Conservation (phyloP, 2,797 vertebrate genomes). For the Poeciliopsis infans region DNA sequence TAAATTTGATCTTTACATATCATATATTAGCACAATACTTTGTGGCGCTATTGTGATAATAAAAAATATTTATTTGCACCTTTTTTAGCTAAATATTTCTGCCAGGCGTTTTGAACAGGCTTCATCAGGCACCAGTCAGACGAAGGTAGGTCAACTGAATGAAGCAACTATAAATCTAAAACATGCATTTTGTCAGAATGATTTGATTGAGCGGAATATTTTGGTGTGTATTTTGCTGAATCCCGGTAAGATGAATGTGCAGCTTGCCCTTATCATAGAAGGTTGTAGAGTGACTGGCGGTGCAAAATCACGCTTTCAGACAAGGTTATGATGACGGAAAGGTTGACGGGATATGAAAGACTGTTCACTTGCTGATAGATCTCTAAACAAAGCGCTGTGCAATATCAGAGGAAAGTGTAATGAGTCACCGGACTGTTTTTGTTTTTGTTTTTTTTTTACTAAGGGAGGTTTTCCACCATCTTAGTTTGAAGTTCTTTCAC, state of each 20-base stretch:
- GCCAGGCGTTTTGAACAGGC: neutral
- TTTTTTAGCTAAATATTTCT: neutral
- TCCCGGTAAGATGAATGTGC: slow-evolving; percentile 34
- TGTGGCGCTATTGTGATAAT: neutral
- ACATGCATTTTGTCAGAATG: neutral
- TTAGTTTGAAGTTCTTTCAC: slow-evolving; percentile 29
- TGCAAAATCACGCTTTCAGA: slow-evolving; percentile 60
- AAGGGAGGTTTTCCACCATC: slow-evolving; percentile 33
- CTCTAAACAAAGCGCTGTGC: slow-evolving; percentile 57
- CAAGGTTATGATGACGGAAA: slow-evolving; percentile 63
- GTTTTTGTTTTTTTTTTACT: slow-evolving; percentile 15
- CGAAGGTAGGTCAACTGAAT: neutral
- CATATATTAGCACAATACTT: neutral
- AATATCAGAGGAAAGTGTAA: slow-evolving; percentile 54
- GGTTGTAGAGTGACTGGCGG: slow-evolving; percentile 24
- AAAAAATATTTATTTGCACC: neutral
- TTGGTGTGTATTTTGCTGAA: slow-evolving; percentile 29
- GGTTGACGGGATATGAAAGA: slow-evolving; percentile 70
- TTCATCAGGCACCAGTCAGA: neutral
- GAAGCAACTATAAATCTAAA: neutral
- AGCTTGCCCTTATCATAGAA: slow-evolving; percentile 19
- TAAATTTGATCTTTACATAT: neutral
- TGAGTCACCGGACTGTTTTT: slow-evolving; percentile 39
- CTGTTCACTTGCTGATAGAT: slow-evolving; percentile 77
- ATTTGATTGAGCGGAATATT: neutral